Conservation (phyloP, 1,140 invertebrate genomes). For the Leptinotarsa texana region DNA sequence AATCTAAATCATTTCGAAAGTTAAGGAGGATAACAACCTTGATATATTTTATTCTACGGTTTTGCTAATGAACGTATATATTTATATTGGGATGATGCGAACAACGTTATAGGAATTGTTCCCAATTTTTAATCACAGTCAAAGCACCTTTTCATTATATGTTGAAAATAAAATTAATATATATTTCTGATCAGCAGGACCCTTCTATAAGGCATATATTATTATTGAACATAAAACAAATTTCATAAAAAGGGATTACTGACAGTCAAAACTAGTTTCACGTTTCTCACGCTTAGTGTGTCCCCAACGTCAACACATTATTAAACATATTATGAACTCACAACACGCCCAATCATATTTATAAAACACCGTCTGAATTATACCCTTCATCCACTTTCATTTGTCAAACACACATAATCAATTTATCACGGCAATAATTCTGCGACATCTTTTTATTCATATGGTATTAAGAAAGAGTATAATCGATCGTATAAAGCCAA, state of each 20-base stretch:
- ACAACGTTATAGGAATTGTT: too few relatives aligned
- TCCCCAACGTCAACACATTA: not conserved
- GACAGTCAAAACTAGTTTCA: not conserved
- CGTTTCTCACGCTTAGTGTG: not conserved
- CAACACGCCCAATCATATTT: not conserved
- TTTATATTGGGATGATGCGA: too few relatives aligned
- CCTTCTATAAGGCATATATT: not conserved
- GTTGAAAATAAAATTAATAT: too few relatives aligned
- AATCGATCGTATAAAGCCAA: not conserved
- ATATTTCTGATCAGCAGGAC: too few relatives aligned
- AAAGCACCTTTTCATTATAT: too few relatives aligned
- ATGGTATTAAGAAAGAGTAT: not conserved
- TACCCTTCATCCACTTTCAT: not conserved
- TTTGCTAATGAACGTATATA: too few relatives aligned
- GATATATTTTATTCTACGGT: too few relatives aligned
- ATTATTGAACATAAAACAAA: too few relatives aligned
- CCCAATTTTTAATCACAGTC: too few relatives aligned
- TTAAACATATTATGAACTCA: not conserved
- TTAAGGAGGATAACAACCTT: too few relatives aligned
- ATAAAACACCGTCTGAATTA: not conserved
- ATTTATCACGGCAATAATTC: not conserved
- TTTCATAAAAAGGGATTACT: not conserved
- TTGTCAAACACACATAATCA: not conserved
- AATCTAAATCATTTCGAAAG: too few relatives aligned
- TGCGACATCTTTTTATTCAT: conserved; percentile 8